A percentile compares a stretch with the other conserved stretches of the same genome.
These are phyloP conservation scores for Dendrolimus pini DNA, from an alignment of 2,888 invertebrate species.

Conservation along the genomic window DNA sequence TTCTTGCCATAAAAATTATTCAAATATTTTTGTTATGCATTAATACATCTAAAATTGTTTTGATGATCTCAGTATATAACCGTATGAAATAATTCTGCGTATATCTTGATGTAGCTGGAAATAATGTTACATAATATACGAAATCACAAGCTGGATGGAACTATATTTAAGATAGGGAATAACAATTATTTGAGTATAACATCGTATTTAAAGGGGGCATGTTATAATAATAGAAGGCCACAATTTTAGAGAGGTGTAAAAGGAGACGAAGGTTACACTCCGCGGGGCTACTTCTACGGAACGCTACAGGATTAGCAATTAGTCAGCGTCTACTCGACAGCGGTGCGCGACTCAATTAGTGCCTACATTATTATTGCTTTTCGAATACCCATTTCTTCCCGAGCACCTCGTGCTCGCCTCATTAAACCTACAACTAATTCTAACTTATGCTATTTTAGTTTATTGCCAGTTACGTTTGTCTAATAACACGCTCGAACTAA, in stretches of 20 bases:
- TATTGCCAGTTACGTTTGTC: conserved; percentile 68
- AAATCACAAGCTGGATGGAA: too few relatives aligned
- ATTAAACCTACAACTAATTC: conserved; percentile 41
- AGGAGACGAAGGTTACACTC: background rate
- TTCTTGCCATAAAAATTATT: too few relatives aligned
- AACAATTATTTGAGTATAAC: too few relatives aligned
- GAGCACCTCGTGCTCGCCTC: conserved; percentile 65
- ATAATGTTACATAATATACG: too few relatives aligned
- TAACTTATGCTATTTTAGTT: conserved; percentile 61
- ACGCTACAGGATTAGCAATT: conserved; percentile 38
- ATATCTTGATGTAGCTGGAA: too few relatives aligned
- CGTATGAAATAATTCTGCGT: too few relatives aligned
- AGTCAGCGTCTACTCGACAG: conserved; percentile 55
- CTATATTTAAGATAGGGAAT: too few relatives aligned
- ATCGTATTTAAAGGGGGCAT: too few relatives aligned
- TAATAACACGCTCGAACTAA: conserved; percentile 58
- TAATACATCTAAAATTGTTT: too few relatives aligned
- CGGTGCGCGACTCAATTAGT: conserved; percentile 62
- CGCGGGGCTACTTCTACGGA: conserved; percentile 29
- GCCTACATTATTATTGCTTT: conserved; percentile 76
- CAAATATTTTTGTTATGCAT: too few relatives aligned
- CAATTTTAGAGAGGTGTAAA: background rate
- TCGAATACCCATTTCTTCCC: conserved; percentile 74
- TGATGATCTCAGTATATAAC: too few relatives aligned
- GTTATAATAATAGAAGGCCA: too few relatives aligned